Evolutionary conservation across 2,888 invertebrate species (phyloP).

Genomic region (Lacanobia oleracea): DNA sequence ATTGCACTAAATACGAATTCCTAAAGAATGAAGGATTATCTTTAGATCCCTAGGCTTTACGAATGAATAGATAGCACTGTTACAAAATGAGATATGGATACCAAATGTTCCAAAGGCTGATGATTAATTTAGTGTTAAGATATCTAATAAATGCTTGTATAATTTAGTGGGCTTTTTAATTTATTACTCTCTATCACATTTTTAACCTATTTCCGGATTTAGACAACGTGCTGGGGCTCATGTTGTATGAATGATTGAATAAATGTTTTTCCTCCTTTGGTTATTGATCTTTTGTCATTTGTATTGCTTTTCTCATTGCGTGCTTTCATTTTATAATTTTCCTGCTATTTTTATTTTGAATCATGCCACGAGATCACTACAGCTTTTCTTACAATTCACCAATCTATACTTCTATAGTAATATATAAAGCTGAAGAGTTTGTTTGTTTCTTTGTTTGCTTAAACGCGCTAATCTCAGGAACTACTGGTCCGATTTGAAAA

Average conservation of each 20-base stretch:
- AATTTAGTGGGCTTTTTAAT: constrained; percentile 9
- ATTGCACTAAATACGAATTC: constrained; percentile 17
- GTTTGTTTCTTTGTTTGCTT: no score
- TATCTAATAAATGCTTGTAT: constrained; percentile 13
- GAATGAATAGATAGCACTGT: constrained; percentile 38
- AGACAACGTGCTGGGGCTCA: background rate
- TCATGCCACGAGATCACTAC: background rate
- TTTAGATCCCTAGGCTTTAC: constrained; percentile 42
- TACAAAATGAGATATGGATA: constrained; percentile 23
- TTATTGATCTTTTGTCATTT: background rate
- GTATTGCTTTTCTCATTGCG: background rate
- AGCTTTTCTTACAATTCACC: no score
- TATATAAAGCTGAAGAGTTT: no score
- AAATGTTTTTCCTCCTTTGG: background rate
- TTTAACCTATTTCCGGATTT: constrained; percentile 4
- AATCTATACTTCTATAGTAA: no score
- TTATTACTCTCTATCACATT: constrained; percentile 16
- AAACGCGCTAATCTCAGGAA: no score
- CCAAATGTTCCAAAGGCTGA: background rate
- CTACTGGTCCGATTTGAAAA: no score
- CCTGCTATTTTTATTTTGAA: background rate
- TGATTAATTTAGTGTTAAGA: constrained; percentile 19
- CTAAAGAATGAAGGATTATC: constrained; percentile 43
- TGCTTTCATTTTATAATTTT: background rate
- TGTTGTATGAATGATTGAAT: background rate